Conservation (phyloP, 2,888 invertebrate genomes). For the Syritta pipiens region DNA sequence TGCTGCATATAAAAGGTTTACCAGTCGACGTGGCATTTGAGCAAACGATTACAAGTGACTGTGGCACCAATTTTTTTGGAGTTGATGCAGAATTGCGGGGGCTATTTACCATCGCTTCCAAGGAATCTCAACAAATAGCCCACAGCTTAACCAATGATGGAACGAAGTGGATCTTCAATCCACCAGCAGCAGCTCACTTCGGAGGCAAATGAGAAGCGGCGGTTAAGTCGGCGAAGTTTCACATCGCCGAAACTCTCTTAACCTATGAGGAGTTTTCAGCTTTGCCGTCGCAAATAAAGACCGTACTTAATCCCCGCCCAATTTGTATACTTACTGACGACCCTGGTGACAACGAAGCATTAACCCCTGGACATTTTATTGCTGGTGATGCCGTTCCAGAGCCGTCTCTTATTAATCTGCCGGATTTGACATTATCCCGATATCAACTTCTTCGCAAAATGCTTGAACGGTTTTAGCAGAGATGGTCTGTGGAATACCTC, state of each 20-base stretch:
- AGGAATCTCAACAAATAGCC: conserved; percentile 10
- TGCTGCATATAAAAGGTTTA: conserved; percentile 44
- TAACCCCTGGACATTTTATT: conserved; percentile 53
- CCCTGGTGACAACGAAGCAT: conserved; percentile 31
- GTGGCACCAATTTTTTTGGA: conserved; percentile 53
- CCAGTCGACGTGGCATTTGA: conserved; percentile 35
- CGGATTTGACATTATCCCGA: neutral
- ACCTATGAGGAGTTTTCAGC: conserved; percentile 47
- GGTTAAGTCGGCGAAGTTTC: conserved; percentile 35
- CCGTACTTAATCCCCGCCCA: conserved; percentile 44
- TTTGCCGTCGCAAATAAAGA: conserved; percentile 36
- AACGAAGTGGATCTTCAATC: conserved; percentile 73
- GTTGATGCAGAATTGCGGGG: conserved; percentile 29
- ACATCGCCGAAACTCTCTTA: conserved; percentile 33
- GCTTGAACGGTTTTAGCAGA: conserved; percentile 20
- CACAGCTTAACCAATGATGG: conserved; percentile 42
- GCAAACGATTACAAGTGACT: conserved; percentile 38
- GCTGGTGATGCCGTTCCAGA: conserved; percentile 13
- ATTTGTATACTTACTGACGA: conserved; percentile 63
- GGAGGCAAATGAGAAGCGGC: conserved; percentile 49
- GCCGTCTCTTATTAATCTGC: neutral
- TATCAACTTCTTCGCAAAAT: conserved; percentile 8
- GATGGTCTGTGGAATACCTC: conserved; percentile 33
- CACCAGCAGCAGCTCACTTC: conserved; percentile 72
- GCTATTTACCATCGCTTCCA: conserved; percentile 20